These are phyloP conservation scores for Chironomus riparius DNA, from an alignment of 2,888 invertebrate genomes.

Conservation along the genomic window DNA sequence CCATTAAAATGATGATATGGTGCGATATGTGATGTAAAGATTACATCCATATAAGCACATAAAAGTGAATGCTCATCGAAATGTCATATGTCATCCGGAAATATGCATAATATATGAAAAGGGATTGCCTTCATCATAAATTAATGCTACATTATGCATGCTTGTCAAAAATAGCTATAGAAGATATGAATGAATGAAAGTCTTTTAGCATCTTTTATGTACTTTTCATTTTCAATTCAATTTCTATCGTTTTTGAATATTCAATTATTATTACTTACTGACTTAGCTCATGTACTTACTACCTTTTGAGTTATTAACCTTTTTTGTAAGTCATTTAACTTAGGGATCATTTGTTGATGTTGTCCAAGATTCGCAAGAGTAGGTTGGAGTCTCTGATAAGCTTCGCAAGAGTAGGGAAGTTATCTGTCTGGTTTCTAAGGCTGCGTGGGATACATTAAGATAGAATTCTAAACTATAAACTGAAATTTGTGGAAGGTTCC, in stretches of 20 bases:
- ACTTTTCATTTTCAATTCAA: not conserved
- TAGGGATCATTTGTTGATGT: too few species aligned
- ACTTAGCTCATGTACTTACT: not conserved
- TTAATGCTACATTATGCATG: not conserved
- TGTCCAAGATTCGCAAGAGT: too few species aligned
- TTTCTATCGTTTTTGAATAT: not conserved
- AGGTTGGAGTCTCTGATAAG: too few species aligned
- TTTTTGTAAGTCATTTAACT: not conserved
- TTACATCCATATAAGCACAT: not conserved
- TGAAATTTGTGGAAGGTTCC: too few species aligned
- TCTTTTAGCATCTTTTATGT: not conserved
- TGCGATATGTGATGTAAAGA: too few species aligned
- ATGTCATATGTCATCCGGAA: conserved; percentile 4
- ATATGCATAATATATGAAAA: not conserved
- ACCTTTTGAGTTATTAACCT: not conserved
- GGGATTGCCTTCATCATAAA: not conserved
- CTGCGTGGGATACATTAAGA: too few species aligned
- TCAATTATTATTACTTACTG: not conserved
- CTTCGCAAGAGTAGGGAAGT: too few species aligned
- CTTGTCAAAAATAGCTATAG: not conserved
- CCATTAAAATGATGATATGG: too few species aligned
- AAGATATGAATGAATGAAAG: not conserved
- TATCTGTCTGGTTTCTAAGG: too few species aligned
- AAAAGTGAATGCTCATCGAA: not conserved
- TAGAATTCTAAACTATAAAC: too few species aligned